Conservation (phyloP, 2,888 invertebrate genomes). For the Agrenia bidenticulata region DNA sequence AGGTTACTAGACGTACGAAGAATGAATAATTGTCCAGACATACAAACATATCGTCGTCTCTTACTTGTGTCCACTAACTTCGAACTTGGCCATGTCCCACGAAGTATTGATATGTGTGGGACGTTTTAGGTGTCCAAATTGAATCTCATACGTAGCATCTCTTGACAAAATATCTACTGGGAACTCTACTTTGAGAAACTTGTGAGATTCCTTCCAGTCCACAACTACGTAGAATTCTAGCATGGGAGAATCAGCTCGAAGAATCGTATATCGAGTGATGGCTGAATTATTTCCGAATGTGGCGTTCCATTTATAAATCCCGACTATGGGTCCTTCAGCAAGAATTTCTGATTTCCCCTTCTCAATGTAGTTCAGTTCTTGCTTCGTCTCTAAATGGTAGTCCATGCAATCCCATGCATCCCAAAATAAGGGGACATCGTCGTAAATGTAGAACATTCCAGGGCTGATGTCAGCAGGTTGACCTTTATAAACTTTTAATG, state of each 20-base stretch:
- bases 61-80: conserved; percentile 60
- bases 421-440: conserved; percentile 38
- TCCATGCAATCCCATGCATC: conserved; percentile 54
- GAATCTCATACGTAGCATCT: conserved; percentile 59
- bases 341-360: not conserved
- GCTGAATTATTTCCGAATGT: conserved; percentile 35
- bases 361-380: conserved; percentile 24
- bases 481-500: not conserved
- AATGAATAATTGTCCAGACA: not conserved
- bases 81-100: conserved; percentile 60
- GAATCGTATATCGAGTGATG: conserved; percentile 55
- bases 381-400: conserved; percentile 60
- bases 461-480: conserved; percentile 24
- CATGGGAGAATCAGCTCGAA: conserved; percentile 57
- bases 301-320: conserved; percentile 36
- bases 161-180: conserved; percentile 55
- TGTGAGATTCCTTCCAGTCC: conserved; percentile 59
- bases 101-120: conserved; percentile 60
- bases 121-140: conserved; percentile 58
- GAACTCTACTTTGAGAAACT: conserved; percentile 60
- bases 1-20: not conserved
- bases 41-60: too few species aligned
- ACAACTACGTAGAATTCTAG: conserved; percentile 55
- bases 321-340: conserved; percentile 31
- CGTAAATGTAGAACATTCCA: conserved; percentile 44